Percentiles rank a stretch among this genome's conserved stretches.
Conservation (phyloP, 2,113 vertebrate genomes). For the Puntigrus tetrazona region DNA sequence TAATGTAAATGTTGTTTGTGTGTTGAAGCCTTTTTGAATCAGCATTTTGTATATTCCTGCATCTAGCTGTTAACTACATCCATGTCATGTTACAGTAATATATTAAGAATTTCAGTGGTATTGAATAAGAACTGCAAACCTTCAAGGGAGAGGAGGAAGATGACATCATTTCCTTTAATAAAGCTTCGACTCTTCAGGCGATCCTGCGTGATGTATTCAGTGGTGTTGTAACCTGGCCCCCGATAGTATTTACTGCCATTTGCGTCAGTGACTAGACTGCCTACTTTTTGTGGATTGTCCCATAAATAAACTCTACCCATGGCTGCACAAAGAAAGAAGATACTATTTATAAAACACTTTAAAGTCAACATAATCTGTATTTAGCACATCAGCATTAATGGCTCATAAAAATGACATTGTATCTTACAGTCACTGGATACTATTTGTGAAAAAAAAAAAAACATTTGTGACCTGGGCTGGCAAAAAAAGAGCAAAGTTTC, state of each 20-base stretch:
- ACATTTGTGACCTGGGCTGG: too few species aligned
- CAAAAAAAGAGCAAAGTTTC: too few species aligned
- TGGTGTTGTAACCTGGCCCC: constrained; percentile 71
- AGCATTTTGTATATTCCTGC: too few species aligned
- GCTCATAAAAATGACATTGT: too few species aligned
- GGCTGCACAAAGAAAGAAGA: constrained; percentile 50
- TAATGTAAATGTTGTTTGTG: too few species aligned
- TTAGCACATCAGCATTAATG: too few species aligned
- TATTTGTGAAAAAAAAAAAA: background rate
- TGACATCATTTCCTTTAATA: constrained; percentile 81
- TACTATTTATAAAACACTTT: background rate
- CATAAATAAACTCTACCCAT: constrained; percentile 67
- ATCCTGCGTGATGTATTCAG: constrained; percentile 75
- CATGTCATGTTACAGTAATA: too few species aligned
- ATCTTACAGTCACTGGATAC: too few species aligned
- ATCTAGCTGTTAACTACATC: too few species aligned
- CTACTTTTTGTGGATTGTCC: constrained; percentile 85
- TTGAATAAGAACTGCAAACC: constrained; percentile 67
- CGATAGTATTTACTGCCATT: constrained; percentile 80
- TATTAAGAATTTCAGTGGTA: background rate
- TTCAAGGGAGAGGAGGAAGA: constrained; percentile 82
- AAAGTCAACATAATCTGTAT: too few species aligned
- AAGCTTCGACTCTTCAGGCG: constrained; percentile 81
- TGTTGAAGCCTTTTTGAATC: too few species aligned
- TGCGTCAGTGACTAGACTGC: constrained; percentile 62